These are phyloP conservation scores for Rhynchopsitta pachyrhyncha DNA, from an alignment of 2,113 vertebrate species.

Conservation along the genomic window DNA sequence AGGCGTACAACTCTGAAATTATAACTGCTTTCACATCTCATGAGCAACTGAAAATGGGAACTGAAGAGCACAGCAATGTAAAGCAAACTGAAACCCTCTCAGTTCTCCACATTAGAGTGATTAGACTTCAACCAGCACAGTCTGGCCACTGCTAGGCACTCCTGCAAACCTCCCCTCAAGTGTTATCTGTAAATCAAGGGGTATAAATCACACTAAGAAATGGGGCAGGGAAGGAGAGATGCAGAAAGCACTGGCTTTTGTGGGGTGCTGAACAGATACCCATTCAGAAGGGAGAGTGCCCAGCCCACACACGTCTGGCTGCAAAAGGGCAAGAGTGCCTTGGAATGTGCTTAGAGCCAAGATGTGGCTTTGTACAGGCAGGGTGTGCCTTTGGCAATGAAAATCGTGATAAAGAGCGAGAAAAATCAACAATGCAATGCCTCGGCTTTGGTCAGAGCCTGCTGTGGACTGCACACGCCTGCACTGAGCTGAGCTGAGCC, in stretches of 20 bases:
- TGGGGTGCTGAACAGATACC: constrained; percentile 39
- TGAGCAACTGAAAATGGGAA: not conserved
- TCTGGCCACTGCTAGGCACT: not conserved
- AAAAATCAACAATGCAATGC: constrained; percentile 41
- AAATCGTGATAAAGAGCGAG: not conserved
- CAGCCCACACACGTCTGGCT: constrained; percentile 50
- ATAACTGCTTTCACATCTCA: not conserved
- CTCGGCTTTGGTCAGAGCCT: not conserved
- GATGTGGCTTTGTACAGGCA: constrained; percentile 41
- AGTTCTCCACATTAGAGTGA: not conserved
- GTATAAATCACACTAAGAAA: not conserved
- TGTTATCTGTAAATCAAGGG: not conserved
- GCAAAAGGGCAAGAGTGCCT: constrained; percentile 63
- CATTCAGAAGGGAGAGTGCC: constrained; percentile 52
- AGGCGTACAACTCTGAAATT: not conserved
- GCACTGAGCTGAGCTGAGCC: not conserved
- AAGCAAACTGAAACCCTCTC: not conserved
- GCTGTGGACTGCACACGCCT: not conserved
- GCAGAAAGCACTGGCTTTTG: constrained; percentile 1
- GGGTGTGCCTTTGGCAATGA: constrained; percentile 34
- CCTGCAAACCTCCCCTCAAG: rapidly evolving
- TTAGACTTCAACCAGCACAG: not conserved
- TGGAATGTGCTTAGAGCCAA: constrained; percentile 65
- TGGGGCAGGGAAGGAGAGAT: not conserved
- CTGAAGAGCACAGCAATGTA: not conserved